A percentile compares a stretch with the other conserved stretches of the same genome.
phyloP scores from a whole-genome alignment of 2,888 invertebrate species.

The Drosophila setosimentum region DNA sequence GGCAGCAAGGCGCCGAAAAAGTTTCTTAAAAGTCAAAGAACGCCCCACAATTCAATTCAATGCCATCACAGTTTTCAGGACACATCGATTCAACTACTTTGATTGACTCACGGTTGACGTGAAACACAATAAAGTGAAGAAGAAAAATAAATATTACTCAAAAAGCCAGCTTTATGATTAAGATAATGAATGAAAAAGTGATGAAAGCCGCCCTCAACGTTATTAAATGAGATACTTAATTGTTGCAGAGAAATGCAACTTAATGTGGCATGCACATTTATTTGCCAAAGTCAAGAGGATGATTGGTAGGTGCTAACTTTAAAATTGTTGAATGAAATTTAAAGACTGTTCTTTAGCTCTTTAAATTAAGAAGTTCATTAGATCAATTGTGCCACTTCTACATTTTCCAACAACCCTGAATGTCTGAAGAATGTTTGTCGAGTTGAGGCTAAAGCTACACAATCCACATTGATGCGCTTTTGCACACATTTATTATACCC shows the following conservation, averaged over 20 bases:
- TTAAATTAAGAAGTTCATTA: background rate
- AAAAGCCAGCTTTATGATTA: conserved; percentile 84
- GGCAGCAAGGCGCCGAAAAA: conserved; percentile 45
- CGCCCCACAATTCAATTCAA: conserved; percentile 55
- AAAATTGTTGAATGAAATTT: background rate
- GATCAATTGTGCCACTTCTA: background rate
- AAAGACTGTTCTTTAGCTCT: background rate
- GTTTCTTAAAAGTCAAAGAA: conserved; percentile 23
- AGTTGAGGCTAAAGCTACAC: background rate
- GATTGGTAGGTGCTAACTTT: background rate
- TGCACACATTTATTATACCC: background rate
- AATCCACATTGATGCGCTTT: background rate
- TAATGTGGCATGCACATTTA: background rate
- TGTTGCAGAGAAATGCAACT: background rate
- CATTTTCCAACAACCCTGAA: background rate
- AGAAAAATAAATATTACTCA: conserved; percentile 86
- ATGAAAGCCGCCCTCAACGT: background rate
- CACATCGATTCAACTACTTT: conserved; percentile 25
- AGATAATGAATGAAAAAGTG: background rate
- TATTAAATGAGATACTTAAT: background rate
- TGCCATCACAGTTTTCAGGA: conserved; percentile 33
- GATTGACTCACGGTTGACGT: conserved; percentile 33
- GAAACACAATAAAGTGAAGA: conserved; percentile 13
- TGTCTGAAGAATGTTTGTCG: background rate
- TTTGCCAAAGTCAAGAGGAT: background rate